Percentiles rank a stretch among this genome's conserved stretches.
Evolutionary conservation across 2,888 invertebrate species (phyloP).

Genomic region (Diloba caeruleocephala): DNA sequence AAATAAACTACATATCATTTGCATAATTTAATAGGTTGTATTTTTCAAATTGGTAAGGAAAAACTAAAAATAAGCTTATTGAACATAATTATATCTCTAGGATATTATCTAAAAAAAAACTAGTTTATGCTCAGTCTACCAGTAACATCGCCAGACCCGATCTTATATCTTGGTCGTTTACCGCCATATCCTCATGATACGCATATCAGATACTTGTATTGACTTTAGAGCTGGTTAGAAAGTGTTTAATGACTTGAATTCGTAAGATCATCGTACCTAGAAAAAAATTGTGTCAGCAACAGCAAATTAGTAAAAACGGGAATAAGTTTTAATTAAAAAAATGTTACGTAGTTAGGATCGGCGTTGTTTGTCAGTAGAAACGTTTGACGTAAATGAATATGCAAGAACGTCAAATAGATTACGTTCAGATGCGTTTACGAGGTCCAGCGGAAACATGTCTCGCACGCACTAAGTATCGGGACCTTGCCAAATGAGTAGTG

Average conservation of each 20-base stretch:
- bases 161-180: constrained; percentile 6
- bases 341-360: constrained; percentile 14
- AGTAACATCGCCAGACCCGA: neutral
- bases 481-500: constrained; percentile 60
- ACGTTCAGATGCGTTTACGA: constrained; percentile 33
- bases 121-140: constrained; percentile 7
- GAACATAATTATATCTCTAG: no score
- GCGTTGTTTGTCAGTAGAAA: constrained; percentile 17
- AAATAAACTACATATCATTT: no score
- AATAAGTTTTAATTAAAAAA: constrained; percentile 18
- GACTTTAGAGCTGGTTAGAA: constrained; percentile 10
- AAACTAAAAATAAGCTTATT: no score
- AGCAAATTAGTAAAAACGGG: constrained; percentile 14
- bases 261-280: constrained; percentile 4
- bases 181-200: constrained; percentile 9
- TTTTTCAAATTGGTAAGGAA: no score
- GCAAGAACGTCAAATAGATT: constrained; percentile 39
- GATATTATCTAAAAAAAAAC: no score
- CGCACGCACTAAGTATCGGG: constrained; percentile 44
- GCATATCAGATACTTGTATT: constrained; percentile 18
- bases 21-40: no score
- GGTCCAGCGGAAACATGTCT: constrained; percentile 61
- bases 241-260: constrained; percentile 4
- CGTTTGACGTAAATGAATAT: constrained; percentile 39
- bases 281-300: constrained; percentile 3